These are phyloP conservation scores for Temnothorax unifasciatus DNA, from an alignment of 2,888 invertebrate species.

Conservation along the genomic window DNA sequence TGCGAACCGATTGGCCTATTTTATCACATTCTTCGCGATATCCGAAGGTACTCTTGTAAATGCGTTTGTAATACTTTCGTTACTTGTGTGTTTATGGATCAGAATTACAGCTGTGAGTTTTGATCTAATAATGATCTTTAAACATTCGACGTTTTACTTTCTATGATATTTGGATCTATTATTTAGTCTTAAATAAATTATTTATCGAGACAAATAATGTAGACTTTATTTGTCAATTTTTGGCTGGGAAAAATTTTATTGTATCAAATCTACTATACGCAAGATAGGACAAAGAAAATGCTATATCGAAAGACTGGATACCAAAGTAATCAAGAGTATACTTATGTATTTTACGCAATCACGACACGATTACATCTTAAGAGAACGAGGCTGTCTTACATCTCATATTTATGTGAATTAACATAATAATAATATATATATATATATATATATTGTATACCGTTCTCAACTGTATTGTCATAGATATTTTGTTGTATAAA, in stretches of 20 bases:
- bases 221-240: slow-evolving; percentile 36
- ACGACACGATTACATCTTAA: slow-evolving; percentile 76
- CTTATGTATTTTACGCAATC: slow-evolving; percentile 81
- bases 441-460: slow-evolving; percentile 80
- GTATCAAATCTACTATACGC: slow-evolving; percentile 55
- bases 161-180: not conserved
- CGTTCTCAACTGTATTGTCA: slow-evolving; percentile 84
- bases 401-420: slow-evolving; percentile 80
- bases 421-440: slow-evolving; percentile 73
- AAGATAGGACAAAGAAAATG: slow-evolving; percentile 57
- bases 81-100: slow-evolving; percentile 59
- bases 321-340: slow-evolving; percentile 77
- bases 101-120: slow-evolving; percentile 59
- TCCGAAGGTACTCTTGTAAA: slow-evolving; percentile 71
- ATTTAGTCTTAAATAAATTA: not conserved
- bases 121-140: slow-evolving; percentile 18
- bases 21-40: slow-evolving; percentile 67
- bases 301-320: slow-evolving; percentile 78
- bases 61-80: slow-evolving; percentile 61
- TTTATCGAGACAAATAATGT: slow-evolving; percentile 50
- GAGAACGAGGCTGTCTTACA: slow-evolving; percentile 79
- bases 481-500: slow-evolving; percentile 86
- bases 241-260: slow-evolving; percentile 44
- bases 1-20: slow-evolving; percentile 73
- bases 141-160: not conserved